A percentile compares a stretch with the other conserved stretches of the same genome.
These are phyloP conservation scores for Scyliorhinus canicula DNA, from an alignment of 2,797 vertebrate genomes.

Conservation along the genomic window DNA sequence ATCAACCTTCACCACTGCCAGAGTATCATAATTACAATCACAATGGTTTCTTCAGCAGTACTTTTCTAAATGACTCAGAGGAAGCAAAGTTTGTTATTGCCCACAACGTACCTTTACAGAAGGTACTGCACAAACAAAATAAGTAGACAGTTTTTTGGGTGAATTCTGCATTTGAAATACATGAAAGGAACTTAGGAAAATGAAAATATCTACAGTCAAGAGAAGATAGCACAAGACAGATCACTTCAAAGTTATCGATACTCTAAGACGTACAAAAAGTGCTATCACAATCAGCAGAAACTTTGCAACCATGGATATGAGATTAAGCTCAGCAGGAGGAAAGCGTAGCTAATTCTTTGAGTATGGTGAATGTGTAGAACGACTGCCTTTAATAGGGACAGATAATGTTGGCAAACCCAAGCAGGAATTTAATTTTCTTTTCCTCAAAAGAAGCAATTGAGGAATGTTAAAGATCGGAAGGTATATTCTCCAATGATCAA, in stretches of 20 bases:
- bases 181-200: background rate
- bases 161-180: background rate
- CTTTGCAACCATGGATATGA: background rate
- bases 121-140: background rate
- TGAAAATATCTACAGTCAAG: background rate
- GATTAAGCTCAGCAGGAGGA: background rate
- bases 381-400: background rate
- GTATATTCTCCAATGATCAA: background rate
- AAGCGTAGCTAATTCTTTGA: background rate
- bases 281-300: background rate
- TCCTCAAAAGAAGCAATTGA: background rate
- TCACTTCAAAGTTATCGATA: background rate
- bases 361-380: background rate
- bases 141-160: background rate
- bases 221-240: background rate
- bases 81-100: background rate
- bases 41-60: background rate
- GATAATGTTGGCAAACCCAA: background rate
- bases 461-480: background rate
- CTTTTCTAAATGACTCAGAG: background rate
- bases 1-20: background rate
- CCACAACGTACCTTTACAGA: background rate
- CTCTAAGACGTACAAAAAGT: background rate
- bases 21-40: background rate
- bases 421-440: background rate